Evolutionary conservation across 2,797 vertebrate genomes (phyloP).

Genomic region (Pristis pectinata): DNA sequence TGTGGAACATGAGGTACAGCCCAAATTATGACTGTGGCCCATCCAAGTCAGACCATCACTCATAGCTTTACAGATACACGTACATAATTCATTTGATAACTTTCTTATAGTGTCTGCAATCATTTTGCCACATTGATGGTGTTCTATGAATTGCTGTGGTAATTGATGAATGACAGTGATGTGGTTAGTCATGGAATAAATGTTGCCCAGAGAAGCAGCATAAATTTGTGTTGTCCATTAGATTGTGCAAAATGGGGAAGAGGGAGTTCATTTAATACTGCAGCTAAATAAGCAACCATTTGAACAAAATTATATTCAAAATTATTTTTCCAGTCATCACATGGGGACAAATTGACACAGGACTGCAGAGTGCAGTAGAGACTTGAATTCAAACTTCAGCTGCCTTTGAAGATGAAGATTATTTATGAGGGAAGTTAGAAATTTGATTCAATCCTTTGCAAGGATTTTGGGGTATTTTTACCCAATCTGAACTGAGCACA

Average conservation of each 20-base stretch:
- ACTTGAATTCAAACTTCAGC: not conserved
- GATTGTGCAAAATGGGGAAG: not conserved
- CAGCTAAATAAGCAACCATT: not conserved
- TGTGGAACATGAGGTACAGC: too few species aligned
- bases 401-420: not conserved
- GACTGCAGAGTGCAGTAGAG: not conserved
- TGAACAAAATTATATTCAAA: not conserved
- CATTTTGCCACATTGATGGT: not conserved
- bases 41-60: too few species aligned
- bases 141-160: not conserved
- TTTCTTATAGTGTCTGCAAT: too few species aligned
- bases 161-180: not conserved
- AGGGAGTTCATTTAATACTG: too few species aligned
- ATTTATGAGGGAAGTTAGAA: constrained; percentile 2
- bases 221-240: too few species aligned
- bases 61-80: too few species aligned
- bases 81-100: too few species aligned
- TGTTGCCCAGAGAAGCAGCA: not conserved
- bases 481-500: not conserved
- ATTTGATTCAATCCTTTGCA: not conserved
- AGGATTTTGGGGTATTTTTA: not conserved
- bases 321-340: not conserved
- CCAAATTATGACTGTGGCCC: too few species aligned
- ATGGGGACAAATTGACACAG: not conserved
- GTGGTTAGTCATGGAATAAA: not conserved